Conservation (phyloP, 2,113 vertebrate genomes). For the Salvelinus namaycush region DNA sequence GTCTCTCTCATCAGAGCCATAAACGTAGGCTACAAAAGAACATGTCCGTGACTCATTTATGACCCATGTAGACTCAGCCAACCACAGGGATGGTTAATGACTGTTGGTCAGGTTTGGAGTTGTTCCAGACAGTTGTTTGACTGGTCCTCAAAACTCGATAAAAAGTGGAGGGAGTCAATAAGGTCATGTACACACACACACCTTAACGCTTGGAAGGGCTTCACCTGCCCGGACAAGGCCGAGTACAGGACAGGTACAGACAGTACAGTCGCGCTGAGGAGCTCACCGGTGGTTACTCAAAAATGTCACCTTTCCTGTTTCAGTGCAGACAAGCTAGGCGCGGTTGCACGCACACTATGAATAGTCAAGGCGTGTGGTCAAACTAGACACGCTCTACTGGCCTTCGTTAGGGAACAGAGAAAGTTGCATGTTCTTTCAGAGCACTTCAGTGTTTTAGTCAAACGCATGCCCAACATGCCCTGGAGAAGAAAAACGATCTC, state of each 20-base stretch:
- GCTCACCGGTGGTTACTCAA: constrained; percentile 76
- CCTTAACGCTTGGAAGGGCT: constrained; percentile 59
- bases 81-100: too few species aligned
- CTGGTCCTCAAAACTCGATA: background rate
- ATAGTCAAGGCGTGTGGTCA: constrained; percentile 73
- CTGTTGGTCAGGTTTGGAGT: too few species aligned
- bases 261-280: constrained; percentile 72
- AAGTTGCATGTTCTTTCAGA: background rate
- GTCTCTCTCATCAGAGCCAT: too few species aligned
- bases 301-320: constrained; percentile 87
- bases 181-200: constrained; percentile 46
- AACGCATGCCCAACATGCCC: too few species aligned
- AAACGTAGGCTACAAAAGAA: too few species aligned
- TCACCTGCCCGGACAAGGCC: constrained; percentile 65
- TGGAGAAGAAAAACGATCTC: background rate
- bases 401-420: constrained; percentile 39
- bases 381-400: constrained; percentile 65
- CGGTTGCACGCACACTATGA: constrained; percentile 54
- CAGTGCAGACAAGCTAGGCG: constrained; percentile 76
- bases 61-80: too few species aligned
- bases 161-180: background rate
- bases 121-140: too few species aligned
- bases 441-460: background rate
- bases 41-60: too few species aligned
- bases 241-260: constrained; percentile 73